Evolutionary conservation across 2,888 invertebrate species (phyloP).

Genomic region (Meloe dianella): DNA sequence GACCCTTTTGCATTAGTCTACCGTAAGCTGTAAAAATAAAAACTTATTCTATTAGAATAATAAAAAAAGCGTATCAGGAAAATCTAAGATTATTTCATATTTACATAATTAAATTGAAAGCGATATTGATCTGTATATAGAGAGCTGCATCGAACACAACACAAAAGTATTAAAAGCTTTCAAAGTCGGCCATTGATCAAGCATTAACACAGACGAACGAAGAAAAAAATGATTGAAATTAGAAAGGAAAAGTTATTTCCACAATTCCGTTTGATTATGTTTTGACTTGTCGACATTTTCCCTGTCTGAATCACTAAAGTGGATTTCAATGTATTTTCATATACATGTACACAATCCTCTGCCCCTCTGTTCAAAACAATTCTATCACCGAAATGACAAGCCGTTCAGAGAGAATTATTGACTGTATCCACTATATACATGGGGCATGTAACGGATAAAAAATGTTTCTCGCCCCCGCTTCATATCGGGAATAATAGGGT

Average conservation of each 20-base stretch:
- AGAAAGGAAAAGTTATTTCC: neutral
- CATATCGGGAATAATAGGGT: neutral
- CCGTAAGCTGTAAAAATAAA: neutral
- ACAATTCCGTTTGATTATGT: neutral
- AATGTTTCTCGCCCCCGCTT: neutral
- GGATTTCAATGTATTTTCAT: slow-evolving; percentile 8
- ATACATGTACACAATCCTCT: neutral
- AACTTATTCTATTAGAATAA: neutral
- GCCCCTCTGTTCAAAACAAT: neutral
- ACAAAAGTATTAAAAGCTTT: neutral
- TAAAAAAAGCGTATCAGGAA: neutral
- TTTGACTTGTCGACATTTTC: neutral
- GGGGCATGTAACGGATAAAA: neutral
- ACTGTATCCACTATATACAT: neutral
- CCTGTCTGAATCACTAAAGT: neutral
- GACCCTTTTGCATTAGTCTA: slow-evolving; percentile 3
- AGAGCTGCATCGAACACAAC: too few species aligned
- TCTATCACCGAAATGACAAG: neutral
- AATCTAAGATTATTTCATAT: neutral
- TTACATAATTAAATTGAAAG: neutral
- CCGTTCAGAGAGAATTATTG: neutral
- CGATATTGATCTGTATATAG: too few species aligned
- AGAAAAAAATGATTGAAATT: neutral
- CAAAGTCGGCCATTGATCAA: neutral
- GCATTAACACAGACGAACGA: neutral